A percentile compares a stretch with the other conserved stretches of the same genome.
These are phyloP conservation scores for Pelagia noctiluca DNA, from an alignment of 30 jellyfish, hydroid and myxozoan genomes.

Conservation along the genomic window DNA sequence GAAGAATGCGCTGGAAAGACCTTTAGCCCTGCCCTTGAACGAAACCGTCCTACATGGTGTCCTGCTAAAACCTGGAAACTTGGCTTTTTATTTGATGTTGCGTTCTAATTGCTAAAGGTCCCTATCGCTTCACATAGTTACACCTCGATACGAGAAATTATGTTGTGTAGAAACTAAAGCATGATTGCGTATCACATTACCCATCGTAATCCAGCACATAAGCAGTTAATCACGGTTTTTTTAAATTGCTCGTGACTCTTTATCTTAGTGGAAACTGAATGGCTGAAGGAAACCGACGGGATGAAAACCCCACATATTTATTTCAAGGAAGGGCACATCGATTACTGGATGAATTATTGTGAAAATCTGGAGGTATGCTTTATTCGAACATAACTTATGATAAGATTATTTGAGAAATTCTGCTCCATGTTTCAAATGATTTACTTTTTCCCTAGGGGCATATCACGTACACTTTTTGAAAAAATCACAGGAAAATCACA, in stretches of 20 bases:
- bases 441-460: neutral
- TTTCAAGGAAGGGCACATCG: constrained; percentile 41
- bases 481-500: too few relatives aligned
- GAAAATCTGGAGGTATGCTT: constrained; percentile 57
- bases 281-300: constrained; percentile 37
- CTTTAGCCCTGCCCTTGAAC: too few relatives aligned
- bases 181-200: neutral
- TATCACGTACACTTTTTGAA: neutral
- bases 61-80: too few relatives aligned
- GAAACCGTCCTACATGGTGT: too few relatives aligned
- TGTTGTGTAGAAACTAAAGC: neutral
- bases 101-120: too few relatives aligned
- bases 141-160: neutral
- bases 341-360: constrained; percentile 52
- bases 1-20: too few relatives aligned
- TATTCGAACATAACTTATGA: neutral
- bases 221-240: neutral
- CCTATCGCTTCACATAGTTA: neutral
- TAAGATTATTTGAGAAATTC: neutral
- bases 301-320: constrained; percentile 19
- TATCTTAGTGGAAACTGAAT: constrained; percentile 71
- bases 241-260: neutral
- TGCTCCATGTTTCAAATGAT: neutral
- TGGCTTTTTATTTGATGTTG: too few relatives aligned
- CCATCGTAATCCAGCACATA: neutral